Conservation (phyloP, 2,113 vertebrate species). For the Merops nubicus region DNA sequence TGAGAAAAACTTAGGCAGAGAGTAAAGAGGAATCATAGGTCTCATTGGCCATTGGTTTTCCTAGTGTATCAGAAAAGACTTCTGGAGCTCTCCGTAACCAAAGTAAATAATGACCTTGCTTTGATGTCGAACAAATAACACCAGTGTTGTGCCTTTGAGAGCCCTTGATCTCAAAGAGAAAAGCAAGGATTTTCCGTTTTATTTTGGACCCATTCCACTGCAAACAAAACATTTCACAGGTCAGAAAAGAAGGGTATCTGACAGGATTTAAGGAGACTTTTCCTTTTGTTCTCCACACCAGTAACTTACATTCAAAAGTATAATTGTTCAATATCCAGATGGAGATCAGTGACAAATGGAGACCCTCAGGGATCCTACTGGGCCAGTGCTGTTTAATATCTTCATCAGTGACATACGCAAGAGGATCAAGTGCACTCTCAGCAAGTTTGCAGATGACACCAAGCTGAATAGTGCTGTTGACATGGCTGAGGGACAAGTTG, state of each 20-base stretch:
- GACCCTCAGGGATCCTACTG: not conserved
- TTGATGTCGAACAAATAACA: not conserved
- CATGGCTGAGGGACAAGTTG: not conserved
- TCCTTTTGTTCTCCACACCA: not conserved
- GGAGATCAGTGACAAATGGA: not conserved
- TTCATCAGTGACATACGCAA: not conserved
- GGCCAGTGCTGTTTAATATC: not conserved
- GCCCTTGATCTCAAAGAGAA: conserved; percentile 20
- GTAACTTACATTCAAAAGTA: not conserved
- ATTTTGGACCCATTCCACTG: conserved; percentile 20
- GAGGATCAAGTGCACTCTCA: not conserved
- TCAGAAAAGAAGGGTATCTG: not conserved
- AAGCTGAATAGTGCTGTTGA: not conserved
- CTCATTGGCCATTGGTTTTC: not conserved
- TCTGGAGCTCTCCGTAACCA: not conserved
- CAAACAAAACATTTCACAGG: not conserved
- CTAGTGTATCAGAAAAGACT: not conserved
- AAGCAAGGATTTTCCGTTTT: conserved; percentile 21
- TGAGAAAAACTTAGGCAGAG: not conserved
- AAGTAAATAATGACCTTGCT: conserved; percentile 3
- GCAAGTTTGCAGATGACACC: not conserved
- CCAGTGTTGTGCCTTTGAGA: not conserved
- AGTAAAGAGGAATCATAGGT: not conserved
- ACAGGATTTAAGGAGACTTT: not conserved
- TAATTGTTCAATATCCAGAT: not conserved